Evolutionary conservation across 2,113 vertebrate genomes (phyloP), one percentile per base, ranked within the genome.

Genomic region (Marmota flaviventris): DNA sequence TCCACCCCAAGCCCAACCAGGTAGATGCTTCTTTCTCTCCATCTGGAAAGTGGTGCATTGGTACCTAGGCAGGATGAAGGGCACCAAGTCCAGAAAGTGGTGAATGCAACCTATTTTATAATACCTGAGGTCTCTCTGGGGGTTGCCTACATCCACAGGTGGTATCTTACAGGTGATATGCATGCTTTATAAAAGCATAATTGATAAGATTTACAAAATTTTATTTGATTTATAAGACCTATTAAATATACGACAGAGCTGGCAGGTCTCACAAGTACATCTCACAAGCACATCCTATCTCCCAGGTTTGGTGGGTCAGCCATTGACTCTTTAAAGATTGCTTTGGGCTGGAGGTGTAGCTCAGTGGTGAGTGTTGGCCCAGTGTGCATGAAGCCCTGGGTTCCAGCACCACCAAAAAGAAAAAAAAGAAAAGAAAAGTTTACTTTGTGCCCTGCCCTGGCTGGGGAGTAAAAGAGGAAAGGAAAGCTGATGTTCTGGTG

Each of bases 141-240:
- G 27, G 32, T 76, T 78, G 45, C 53, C 29, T 24, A 4, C 48
- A 85, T 90, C 85, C 83, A 89, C 85, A 93, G 75, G 89, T 89
- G 75, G 37, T 69, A 4, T 79, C 89, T 94, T 72, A 78, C n/a
- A 89, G 96, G 75, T 67, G 69, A 97, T 94, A 91, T 94, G 34
- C 86, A 93, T 70, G 90, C 83, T 91, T 81, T 63, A 58, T 96
- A 96, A 97, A 96, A 93, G 53, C 6, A n/a, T 81, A 94, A 96
- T 95, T 95, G 86, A 94, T 92, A 87, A 53, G 85, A 95, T 83
- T 88, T 87, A 96, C 96, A 94, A 95, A 96, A 82, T 75, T 69
- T 86, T 79, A 86, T 89, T 69, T 86, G 93, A 89, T 96, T 96
- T 89, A 65, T 86, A 91, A 96, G 93, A 79, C 75, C 34, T 56